A percentile compares a stretch with the other conserved stretches of the same genome.
Conservation (phyloP, 2,797 vertebrate genomes). For the Melanotaenia pygmaea region DNA sequence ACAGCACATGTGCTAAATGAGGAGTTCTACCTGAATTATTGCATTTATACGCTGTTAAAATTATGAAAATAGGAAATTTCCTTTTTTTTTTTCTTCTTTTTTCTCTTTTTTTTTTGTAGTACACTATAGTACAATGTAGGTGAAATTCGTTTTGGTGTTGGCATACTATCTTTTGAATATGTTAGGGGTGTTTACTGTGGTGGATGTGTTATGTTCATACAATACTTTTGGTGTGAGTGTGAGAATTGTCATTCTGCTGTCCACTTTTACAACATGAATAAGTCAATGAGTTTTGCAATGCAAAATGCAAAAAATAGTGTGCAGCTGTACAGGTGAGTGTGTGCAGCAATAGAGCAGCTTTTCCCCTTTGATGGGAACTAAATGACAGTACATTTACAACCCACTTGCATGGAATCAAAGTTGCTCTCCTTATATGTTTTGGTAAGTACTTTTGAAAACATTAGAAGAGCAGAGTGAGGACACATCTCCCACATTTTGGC, state of each 20-base stretch:
- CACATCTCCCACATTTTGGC: constrained; percentile 34
- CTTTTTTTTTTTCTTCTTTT: constrained; percentile 64
- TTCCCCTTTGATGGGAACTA: constrained; percentile 30
- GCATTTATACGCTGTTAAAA: constrained; percentile 90
- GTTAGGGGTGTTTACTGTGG: constrained; percentile 51
- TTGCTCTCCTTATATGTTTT: constrained; percentile 10
- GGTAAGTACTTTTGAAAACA: constrained; percentile 19
- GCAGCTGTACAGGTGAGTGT: constrained; percentile 56
- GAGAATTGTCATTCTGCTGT: constrained; percentile 38
- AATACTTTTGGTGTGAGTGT: constrained; percentile 43
- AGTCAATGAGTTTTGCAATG: constrained; percentile 46
- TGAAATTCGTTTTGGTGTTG: constrained; percentile 67
- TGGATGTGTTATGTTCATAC: constrained; percentile 46
- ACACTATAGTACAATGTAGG: constrained; percentile 76
- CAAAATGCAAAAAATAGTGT: constrained; percentile 38
- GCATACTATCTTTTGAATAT: constrained; percentile 59
- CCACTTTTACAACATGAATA: constrained; percentile 45
- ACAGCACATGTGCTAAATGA: constrained; percentile 82
- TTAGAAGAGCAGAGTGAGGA: constrained; percentile 31
- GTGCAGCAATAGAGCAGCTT: constrained; percentile 23
- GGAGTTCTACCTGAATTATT: constrained; percentile 86
- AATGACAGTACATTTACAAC: constrained; percentile 39
- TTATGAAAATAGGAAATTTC: constrained; percentile 79
- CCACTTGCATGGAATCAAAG: constrained; percentile 21
- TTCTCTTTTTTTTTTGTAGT: constrained; percentile 66